A percentile compares a stretch with the other conserved stretches of the same genome.
Conservation (phyloP, 2,797 vertebrate genomes). For the Peromyscus eremicus region DNA sequence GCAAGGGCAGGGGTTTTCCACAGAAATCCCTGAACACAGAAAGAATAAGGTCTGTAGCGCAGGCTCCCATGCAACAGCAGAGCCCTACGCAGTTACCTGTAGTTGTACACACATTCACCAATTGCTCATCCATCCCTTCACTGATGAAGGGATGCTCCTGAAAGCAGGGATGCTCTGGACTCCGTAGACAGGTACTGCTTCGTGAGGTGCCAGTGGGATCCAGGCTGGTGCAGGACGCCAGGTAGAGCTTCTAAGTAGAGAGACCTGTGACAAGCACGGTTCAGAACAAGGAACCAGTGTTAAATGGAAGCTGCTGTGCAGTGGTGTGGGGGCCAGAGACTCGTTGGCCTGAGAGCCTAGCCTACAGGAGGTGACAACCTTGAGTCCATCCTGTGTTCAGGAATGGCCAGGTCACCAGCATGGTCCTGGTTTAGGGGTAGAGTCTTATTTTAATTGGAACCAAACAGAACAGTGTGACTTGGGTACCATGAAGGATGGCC, state of each 20-base stretch:
- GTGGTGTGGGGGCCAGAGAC: neutral
- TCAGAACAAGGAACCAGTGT: neutral
- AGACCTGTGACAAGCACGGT: no score
- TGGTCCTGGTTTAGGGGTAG: fast-evolving
- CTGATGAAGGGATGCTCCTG: neutral
- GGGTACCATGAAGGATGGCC: neutral
- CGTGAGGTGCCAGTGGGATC: no score
- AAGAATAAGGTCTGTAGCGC: neutral
- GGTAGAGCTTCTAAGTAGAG: neutral
- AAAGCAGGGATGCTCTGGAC: neutral
- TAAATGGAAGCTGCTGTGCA: neutral
- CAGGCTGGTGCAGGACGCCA: fast-evolving
- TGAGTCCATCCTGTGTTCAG: neutral
- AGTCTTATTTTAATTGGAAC: neutral
- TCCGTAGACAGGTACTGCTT: neutral
- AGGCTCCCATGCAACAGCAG: neutral
- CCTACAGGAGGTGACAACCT: neutral
- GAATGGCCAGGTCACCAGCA: no score
- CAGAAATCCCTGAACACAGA: neutral
- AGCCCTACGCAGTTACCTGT: neutral
- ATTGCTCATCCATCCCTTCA: neutral
- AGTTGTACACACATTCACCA: neutral
- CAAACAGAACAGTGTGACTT: no score
- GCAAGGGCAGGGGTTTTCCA: neutral
- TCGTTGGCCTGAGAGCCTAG: fast-evolving